These are phyloP conservation scores for Aphrophora alni DNA, from an alignment of 2,888 invertebrate genomes.

Conservation along the genomic window DNA sequence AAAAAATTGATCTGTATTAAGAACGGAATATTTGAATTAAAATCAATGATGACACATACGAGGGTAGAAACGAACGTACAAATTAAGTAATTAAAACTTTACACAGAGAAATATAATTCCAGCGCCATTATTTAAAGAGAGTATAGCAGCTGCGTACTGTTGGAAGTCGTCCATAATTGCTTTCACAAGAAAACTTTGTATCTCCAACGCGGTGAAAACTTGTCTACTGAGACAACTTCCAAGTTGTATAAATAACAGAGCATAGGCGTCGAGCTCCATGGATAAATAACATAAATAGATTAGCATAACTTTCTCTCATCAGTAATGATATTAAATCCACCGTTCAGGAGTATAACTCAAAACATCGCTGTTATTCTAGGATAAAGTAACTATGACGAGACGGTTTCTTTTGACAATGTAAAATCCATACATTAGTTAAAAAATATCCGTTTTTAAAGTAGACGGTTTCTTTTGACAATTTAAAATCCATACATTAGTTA, in stretches of 20 bases:
- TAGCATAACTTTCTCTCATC: background rate
- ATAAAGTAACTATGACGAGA: no score
- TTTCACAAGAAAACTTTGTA: background rate
- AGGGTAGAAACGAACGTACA: background rate
- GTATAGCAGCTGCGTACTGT: background rate
- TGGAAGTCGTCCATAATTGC: background rate
- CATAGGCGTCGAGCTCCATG: background rate
- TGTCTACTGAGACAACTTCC: background rate
- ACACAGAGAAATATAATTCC: background rate
- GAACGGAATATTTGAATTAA: no score
- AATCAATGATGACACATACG: background rate
- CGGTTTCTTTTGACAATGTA: no score
- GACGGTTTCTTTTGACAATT: no score
- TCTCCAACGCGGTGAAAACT: background rate
- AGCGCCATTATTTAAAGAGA: background rate
- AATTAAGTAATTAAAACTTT: background rate
- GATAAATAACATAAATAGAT: background rate
- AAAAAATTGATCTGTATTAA: no score
- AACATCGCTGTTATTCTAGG: no score
- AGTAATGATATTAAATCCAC: no score
- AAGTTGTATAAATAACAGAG: background rate
- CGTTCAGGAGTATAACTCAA: no score
- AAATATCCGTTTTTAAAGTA: no score
- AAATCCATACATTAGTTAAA: no score
- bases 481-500: no score